These are phyloP conservation scores for Biston stratarius DNA, from an alignment of 2,888 invertebrate species.

Conservation along the genomic window DNA sequence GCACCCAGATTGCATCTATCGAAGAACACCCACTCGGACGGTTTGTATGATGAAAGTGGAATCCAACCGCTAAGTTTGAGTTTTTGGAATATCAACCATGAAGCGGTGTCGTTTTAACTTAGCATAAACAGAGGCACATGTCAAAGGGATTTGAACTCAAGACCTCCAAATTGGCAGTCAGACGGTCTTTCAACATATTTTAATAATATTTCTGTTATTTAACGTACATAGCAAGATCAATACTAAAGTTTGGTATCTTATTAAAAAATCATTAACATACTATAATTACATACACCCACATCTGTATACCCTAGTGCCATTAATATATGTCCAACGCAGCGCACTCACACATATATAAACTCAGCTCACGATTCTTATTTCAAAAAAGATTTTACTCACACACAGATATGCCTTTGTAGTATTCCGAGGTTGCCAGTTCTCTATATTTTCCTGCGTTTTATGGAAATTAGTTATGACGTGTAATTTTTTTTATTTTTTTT, in stretches of 20 bases:
- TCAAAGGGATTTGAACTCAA: too few species aligned
- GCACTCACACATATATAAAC: constrained; percentile 58
- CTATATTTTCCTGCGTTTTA: constrained; percentile 26
- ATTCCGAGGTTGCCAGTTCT: constrained; percentile 63
- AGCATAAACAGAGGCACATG: too few species aligned
- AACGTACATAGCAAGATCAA: not conserved
- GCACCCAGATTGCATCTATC: too few species aligned
- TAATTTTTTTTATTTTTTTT: not conserved
- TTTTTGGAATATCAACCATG: too few species aligned
- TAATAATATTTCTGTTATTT: not conserved
- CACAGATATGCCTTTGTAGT: constrained; percentile 50
- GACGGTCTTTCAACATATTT: too few species aligned
- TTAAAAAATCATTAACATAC: constrained; percentile 82
- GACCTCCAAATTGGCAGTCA: too few species aligned
- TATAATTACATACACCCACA: constrained; percentile 83
- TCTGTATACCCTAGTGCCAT: constrained; percentile 75
- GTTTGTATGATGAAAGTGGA: too few species aligned
- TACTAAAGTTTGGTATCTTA: constrained; percentile 68
- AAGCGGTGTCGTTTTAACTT: too few species aligned
- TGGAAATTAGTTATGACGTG: constrained; percentile 5
- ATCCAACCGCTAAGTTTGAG: too few species aligned
- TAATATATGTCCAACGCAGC: constrained; percentile 73
- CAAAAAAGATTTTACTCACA: constrained; percentile 61
- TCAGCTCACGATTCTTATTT: constrained; percentile 54
- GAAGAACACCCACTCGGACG: too few species aligned